These are phyloP conservation scores for Holothuria glaberrima DNA, from an alignment of 35 echinoderm and acorn worm species.

Conservation along the genomic window DNA sequence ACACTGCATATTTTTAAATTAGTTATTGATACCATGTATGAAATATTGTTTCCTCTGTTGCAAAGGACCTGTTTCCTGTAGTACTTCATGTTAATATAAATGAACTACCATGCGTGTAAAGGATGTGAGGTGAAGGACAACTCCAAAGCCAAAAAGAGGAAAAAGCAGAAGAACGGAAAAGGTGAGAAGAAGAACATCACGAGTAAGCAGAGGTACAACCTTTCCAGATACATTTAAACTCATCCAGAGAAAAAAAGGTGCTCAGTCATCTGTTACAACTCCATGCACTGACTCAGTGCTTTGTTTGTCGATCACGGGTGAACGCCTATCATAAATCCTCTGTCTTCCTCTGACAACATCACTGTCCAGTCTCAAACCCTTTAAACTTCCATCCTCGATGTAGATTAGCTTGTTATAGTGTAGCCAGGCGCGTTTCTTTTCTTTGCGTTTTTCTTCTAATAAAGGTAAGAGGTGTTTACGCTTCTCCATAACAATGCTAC, in stretches of 20 bases:
- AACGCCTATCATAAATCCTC: neutral
- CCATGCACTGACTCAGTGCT: neutral
- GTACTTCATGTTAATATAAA: neutral
- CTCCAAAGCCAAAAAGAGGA: neutral
- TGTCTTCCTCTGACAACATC: neutral
- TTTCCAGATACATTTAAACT: conserved; percentile 16
- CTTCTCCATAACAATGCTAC: conserved; percentile 4
- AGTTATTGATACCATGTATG: neutral
- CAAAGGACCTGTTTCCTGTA: neutral
- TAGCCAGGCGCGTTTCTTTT: conserved; percentile 1
- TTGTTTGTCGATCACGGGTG: neutral
- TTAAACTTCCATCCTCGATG: no score
- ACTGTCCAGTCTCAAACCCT: no score
- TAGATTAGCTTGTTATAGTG: neutral
- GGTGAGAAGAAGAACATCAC: neutral
- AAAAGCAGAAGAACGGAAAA: neutral
- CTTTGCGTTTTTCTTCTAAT: conserved; percentile 10
- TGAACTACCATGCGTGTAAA: neutral
- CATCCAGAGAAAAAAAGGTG: no score
- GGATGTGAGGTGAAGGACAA: neutral
- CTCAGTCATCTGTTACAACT: no score
- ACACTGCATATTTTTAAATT: no score
- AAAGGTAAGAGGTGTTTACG: conserved; percentile 7
- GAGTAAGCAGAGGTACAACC: neutral
- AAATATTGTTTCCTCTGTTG: neutral